Evolutionary conservation across 2,797 vertebrate species (phyloP).

Genomic region (Mus caroli): DNA sequence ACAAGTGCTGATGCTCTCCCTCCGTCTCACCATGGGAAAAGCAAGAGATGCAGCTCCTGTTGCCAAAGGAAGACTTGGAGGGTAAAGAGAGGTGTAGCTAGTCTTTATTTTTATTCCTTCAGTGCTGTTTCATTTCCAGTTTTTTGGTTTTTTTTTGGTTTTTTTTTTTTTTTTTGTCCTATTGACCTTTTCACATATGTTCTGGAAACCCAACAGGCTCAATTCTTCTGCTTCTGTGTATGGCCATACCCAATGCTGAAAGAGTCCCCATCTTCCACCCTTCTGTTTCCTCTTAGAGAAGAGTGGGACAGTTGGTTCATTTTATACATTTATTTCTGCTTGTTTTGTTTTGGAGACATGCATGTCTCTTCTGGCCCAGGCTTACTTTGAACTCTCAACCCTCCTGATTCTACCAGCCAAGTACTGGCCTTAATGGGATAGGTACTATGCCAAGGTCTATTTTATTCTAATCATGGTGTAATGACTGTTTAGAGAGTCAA

Average conservation of each 20-base stretch:
- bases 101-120: background rate
- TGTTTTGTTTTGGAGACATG: background rate
- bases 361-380: background rate
- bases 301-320: background rate
- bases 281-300: background rate
- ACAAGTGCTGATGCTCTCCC: background rate
- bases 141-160: too few species aligned
- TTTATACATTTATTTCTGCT: background rate
- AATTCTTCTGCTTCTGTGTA: background rate
- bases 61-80: background rate
- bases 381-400: background rate
- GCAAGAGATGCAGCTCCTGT: background rate
- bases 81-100: background rate
- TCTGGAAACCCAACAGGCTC: background rate
- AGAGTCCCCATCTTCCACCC: background rate
- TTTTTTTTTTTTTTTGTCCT: too few species aligned
- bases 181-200: accelerated
- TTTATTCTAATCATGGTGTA: background rate
- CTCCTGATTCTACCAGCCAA: background rate
- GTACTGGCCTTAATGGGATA: background rate
- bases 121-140: background rate
- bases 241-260: background rate
- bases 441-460: background rate
- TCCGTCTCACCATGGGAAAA: background rate
- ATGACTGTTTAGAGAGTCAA: background rate